Conservation (phyloP, 92 coral and sea anemone species). For the Parazoanthus swiftii region DNA sequence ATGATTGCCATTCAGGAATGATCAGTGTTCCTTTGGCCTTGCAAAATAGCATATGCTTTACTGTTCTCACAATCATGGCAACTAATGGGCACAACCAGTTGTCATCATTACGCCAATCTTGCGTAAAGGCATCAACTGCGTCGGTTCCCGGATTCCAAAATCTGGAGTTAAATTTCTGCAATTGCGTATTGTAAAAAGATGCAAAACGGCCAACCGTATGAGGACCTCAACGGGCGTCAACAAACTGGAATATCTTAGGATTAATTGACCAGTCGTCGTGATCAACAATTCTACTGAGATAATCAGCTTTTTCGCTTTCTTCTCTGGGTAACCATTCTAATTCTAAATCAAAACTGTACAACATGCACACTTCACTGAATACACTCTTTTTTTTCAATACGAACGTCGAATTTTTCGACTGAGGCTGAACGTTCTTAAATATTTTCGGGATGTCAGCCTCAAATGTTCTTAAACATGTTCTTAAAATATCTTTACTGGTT, state of each 20-base stretch:
- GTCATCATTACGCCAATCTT: neutral
- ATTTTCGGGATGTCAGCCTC: too few species aligned
- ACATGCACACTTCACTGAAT: slow-evolving; percentile 27
- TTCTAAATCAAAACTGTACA: slow-evolving; percentile 28
- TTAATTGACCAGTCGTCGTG: slow-evolving; percentile 40
- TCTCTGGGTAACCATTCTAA: slow-evolving; percentile 36
- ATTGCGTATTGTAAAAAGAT: slow-evolving; percentile 43
- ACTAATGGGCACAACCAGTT: slow-evolving; percentile 47
- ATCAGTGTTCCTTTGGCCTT: too few species aligned
- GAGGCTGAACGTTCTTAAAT: too few species aligned
- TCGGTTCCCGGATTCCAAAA: slow-evolving; percentile 32
- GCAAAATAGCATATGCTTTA: too few species aligned
- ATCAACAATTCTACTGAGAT: too few species aligned
- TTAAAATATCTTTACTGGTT: too few species aligned
- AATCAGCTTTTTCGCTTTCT: slow-evolving; percentile 24
- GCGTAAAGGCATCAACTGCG: slow-evolving; percentile 36
- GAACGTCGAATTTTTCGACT: too few species aligned
- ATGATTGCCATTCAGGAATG: too few species aligned
- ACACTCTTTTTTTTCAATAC: too few species aligned
- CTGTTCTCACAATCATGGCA: slow-evolving; percentile 21
- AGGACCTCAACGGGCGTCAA: slow-evolving; percentile 41
- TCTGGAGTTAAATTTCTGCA: slow-evolving; percentile 32
- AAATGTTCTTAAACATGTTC: too few species aligned
- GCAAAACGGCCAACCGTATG: slow-evolving; percentile 46
- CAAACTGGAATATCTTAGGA: slow-evolving; percentile 13